Conservation (phyloP, 53 echinoderm and acorn worm species). For the Zoroaster sp. region DNA sequence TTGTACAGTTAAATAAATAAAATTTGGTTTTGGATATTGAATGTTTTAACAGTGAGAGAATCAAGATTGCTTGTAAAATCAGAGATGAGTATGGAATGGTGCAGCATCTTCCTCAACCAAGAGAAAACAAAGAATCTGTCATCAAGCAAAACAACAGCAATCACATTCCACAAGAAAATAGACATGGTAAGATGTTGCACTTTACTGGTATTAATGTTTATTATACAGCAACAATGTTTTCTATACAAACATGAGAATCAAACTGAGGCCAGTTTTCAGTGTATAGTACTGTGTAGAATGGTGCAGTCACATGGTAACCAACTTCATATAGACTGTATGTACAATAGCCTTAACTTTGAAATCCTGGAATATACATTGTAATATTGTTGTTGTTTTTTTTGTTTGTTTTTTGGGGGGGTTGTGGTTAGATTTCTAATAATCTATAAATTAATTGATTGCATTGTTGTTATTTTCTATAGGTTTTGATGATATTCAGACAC, state of each 20-base stretch:
- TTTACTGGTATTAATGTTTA: neutral
- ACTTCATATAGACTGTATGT: too few species aligned
- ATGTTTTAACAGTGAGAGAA: conserved; percentile 59
- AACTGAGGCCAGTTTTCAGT: too few species aligned
- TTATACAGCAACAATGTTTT: too few species aligned
- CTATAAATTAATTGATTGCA: neutral
- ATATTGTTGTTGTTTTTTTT: too few species aligned
- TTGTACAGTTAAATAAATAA: neutral
- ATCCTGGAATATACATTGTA: too few species aligned
- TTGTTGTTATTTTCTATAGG: conserved; percentile 34
- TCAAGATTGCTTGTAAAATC: conserved; percentile 85
- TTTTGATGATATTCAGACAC: conserved; percentile 70
- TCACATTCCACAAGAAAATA: neutral
- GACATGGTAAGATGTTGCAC: conserved; percentile 6
- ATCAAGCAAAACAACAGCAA: conserved; percentile 20
- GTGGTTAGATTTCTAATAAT: neutral
- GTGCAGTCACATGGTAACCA: too few species aligned
- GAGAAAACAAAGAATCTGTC: conserved; percentile 4
- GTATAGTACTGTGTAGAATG: too few species aligned
- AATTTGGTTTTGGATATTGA: neutral
- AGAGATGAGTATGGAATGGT: conserved; percentile 95
- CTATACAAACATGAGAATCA: too few species aligned
- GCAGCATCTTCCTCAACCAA: conserved; percentile 61
- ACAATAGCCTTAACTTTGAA: too few species aligned
- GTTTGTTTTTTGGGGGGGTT: neutral